Conservation (phyloP, 1,140 invertebrate genomes). For the Tetranychus cinnabarinus region DNA sequence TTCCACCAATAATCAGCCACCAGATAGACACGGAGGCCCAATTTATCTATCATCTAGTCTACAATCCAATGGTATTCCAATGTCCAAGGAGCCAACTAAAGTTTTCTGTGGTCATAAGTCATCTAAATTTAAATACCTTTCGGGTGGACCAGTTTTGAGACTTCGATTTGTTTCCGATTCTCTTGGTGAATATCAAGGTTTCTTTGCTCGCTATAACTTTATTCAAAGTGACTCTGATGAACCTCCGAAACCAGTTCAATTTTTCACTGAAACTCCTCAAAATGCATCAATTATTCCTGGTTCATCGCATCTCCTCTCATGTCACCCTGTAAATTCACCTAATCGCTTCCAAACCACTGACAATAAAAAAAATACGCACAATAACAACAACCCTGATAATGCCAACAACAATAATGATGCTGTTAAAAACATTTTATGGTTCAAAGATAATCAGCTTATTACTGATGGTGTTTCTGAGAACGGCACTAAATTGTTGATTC, state of each 20-base stretch:
- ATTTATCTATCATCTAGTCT: too few relatives aligned
- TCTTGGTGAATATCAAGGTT: constrained; percentile 12
- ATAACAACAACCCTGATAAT: not conserved
- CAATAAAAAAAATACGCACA: too few relatives aligned
- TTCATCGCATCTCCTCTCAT: constrained; percentile 9
- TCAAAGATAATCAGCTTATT: constrained; percentile 3
- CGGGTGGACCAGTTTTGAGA: constrained; percentile 5
- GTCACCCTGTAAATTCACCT: not conserved
- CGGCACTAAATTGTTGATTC: constrained; percentile 5
- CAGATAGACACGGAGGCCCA: too few relatives aligned
- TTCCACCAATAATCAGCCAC: too few relatives aligned
- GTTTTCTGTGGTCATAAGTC: constrained; percentile 8
- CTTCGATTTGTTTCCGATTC: constrained; percentile 10
- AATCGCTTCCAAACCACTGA: not conserved
- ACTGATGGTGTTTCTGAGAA: not conserved
- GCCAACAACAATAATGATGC: not conserved
- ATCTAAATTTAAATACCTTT: constrained; percentile 9
- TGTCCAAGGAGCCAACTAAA: not conserved
- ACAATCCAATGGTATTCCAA: not conserved
- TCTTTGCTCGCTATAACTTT: constrained; percentile 9
- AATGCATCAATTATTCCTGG: constrained; percentile 1
- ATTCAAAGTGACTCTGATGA: not conserved
- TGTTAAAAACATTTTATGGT: constrained; percentile 2
- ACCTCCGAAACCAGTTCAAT: not conserved
- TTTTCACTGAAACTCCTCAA: not conserved